Evolutionary conservation across 2,888 invertebrate species (phyloP).

Genomic region (Drosophila dives): DNA sequence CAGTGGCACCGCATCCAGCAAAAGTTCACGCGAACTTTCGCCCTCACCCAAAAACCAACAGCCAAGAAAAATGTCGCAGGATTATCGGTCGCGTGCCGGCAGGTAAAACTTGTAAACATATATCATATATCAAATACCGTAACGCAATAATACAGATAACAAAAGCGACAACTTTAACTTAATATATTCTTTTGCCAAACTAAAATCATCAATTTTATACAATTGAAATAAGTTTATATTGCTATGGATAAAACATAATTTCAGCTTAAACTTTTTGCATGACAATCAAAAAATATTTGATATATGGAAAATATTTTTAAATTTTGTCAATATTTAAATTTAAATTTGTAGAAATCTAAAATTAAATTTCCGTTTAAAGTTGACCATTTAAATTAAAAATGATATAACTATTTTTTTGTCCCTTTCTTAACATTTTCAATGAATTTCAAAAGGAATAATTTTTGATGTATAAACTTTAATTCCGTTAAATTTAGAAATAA

Average conservation of each 20-base stretch:
- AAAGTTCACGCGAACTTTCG: conserved; percentile 82
- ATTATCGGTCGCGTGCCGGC: conserved; percentile 83
- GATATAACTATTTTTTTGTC: fast-evolving
- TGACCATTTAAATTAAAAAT: not conserved
- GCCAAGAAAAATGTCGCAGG: conserved; percentile 84
- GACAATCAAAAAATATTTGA: not conserved
- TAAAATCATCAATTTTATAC: not conserved
- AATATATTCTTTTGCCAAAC: not conserved
- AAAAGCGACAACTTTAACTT: not conserved
- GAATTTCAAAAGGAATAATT: not conserved
- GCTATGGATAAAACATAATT: not conserved
- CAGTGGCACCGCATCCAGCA: conserved; percentile 65
- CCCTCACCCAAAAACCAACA: conserved; percentile 83
- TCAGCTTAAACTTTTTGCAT: not conserved
- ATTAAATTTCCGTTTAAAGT: not conserved
- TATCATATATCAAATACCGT: conserved; percentile 1
- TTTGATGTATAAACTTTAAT: not conserved
- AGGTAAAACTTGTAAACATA: conserved; percentile 52
- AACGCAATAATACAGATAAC: not conserved
- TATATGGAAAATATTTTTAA: not conserved
- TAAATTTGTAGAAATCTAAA: no score
- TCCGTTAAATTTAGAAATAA: not conserved
- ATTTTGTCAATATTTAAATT: not conserved
- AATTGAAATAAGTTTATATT: not conserved
- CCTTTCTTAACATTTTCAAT: not conserved